Evolutionary conservation across 2,113 vertebrate genomes (phyloP).

Genomic region (Grantiella picta): DNA sequence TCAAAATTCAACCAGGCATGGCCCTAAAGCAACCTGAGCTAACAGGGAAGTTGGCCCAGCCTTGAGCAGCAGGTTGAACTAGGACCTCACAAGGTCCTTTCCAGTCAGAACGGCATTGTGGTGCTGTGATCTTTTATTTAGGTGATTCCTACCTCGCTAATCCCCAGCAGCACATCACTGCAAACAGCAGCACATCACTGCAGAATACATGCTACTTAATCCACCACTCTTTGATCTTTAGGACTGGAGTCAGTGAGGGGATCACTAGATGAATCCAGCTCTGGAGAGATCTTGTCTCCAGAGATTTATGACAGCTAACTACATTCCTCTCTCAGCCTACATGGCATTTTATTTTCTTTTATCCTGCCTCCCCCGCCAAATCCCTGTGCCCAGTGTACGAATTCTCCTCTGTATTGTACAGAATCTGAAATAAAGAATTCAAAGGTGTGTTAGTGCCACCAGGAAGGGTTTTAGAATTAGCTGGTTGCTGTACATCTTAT

Average conservation of each 20-base stretch:
- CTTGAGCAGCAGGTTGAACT: not conserved
- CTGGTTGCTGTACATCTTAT: not conserved
- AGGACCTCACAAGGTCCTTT: not conserved
- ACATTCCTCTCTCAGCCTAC: not conserved
- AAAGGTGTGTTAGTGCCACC: not conserved
- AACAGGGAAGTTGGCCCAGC: not conserved
- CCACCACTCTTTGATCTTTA: not conserved
- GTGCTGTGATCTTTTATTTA: conserved; percentile 17
- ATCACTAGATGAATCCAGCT: conserved; percentile 20
- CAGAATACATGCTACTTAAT: not conserved
- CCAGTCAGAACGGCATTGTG: not conserved
- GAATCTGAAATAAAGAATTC: conserved; percentile 21
- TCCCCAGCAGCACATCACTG: not conserved
- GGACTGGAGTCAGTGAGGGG: not conserved
- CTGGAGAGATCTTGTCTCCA: conserved; percentile 4
- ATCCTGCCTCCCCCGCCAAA: not conserved
- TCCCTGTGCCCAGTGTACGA: not conserved
- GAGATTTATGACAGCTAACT: conserved; percentile 18
- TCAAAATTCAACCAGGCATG: not conserved
- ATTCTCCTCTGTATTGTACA: not conserved
- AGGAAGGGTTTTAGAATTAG: conserved; percentile 4
- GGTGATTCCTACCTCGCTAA: conserved; percentile 6
- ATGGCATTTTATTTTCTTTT: conserved; percentile 25
- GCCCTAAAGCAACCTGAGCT: not conserved
- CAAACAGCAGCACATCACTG: not conserved